Base-by-base conservation (phyloP, 2,888 invertebrate genomes). In the Malthinus flaveolus region DNA sequence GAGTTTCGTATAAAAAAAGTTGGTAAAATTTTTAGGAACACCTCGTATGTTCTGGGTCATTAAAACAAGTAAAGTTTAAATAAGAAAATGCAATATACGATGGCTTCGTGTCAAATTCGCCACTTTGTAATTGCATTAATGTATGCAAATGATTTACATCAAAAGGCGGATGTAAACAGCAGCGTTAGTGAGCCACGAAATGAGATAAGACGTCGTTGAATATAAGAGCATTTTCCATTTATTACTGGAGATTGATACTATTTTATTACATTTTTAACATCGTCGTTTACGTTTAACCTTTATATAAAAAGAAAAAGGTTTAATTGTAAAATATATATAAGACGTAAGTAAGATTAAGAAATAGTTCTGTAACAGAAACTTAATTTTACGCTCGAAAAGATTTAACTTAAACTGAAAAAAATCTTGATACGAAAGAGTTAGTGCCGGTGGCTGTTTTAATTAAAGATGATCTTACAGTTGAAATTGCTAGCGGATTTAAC, bases 61-160 rank as follows among this genome's bases (percentile, higher is more conserved):
- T 23, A 23, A 23, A 23, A 23, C 5, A 23, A 23, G 23, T 23
- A 23, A 23, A 23, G 23, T 23, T 23, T 23, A 23, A 23, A 23
- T 23, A 23, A 23, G 23, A 23, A 23, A 23, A 23, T 23, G 23
- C 23, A 23, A 23, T 23, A 23, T 23, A 23, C 23, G 23, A 23
- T 23, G 23, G 52, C 32, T 52, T 56, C 46, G 49, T 53, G 47
- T 50, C 47, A 45, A 52, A 48, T 42, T 37, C 52, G 52, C 45
- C 56, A 61, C 39, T 67, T 64, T 67, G 70, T 72, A 73, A 74
- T 74, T 74, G 72, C 68, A 68, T 73, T 72, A 73, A 73, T 74
- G 67, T 72, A 75, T 75, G 75, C 73, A 74, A 75, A 75, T 73
- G 68, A 72, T 73, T 74, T 73, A 72, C 72, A 71, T 73, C 72